Evolutionary conservation across 2,113 vertebrate species (phyloP).

Genomic region (Cyphomyrus discorhynchus): DNA sequence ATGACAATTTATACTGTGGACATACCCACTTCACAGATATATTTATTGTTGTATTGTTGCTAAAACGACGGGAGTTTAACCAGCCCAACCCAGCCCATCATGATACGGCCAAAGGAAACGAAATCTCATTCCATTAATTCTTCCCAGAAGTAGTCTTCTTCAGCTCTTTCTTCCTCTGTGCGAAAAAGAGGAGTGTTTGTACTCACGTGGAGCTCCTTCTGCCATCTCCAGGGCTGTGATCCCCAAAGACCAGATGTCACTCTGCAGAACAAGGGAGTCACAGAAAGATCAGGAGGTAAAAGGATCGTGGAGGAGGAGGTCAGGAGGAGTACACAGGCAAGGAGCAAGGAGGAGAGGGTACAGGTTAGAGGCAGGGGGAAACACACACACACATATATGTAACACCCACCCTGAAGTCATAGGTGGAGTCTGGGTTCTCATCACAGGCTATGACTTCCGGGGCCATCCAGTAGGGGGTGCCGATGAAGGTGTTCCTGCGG

Average conservation of each 20-base stretch:
- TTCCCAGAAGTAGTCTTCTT: not conserved
- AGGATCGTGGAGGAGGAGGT: not conserved
- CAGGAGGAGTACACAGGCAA: not conserved
- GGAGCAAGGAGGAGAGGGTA: not conserved
- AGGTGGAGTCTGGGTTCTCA: constrained; percentile 76
- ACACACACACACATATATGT: not conserved
- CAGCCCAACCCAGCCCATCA: not conserved
- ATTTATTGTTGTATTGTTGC: not conserved
- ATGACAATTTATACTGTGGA: not conserved
- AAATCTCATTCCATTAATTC: not conserved
- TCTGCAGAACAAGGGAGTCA: constrained; percentile 42
- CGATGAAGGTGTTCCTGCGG: constrained; percentile 82
- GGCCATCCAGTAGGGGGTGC: constrained; percentile 90
- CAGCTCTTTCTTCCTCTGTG: not conserved
- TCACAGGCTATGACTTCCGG: constrained; percentile 86
- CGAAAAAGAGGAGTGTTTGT: not conserved
- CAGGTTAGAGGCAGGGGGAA: not conserved
- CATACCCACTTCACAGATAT: not conserved
- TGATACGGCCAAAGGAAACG: not conserved
- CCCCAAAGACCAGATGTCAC: constrained; percentile 65
- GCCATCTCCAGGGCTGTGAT: constrained; percentile 67
- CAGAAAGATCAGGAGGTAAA: not conserved
- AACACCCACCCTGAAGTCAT: constrained; percentile 73
- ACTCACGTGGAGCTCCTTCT: constrained; percentile 65
- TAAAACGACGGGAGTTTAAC: not conserved